Evolutionary conservation across 2,797 vertebrate genomes (phyloP).

Genomic region (Xenentodon cancila): DNA sequence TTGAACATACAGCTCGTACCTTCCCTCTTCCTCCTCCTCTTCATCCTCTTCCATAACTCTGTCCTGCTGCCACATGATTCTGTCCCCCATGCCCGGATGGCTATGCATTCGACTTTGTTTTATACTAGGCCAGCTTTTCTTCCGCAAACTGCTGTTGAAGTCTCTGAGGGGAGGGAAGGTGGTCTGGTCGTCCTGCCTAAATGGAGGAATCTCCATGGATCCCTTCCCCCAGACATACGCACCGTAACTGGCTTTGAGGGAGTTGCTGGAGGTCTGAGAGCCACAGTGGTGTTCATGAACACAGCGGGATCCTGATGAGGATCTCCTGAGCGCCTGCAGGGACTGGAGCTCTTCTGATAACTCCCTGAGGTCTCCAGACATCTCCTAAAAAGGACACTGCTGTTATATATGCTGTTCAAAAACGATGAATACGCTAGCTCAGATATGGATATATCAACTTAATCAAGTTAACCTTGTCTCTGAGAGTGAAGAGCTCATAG

Average conservation of each 20-base stretch:
- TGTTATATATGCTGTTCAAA: background rate
- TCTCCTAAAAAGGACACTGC: conserved; percentile 72
- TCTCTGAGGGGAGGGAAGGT: conserved; percentile 48
- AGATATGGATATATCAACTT: conserved; percentile 1
- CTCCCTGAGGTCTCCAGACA: conserved; percentile 88
- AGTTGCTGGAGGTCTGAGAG: conserved; percentile 84
- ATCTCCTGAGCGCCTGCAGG: conserved; percentile 89
- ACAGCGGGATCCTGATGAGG: conserved; percentile 89
- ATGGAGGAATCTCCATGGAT: conserved; percentile 86
- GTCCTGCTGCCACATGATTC: conserved; percentile 76
- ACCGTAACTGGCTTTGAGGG: conserved; percentile 76
- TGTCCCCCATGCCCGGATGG: conserved; percentile 71
- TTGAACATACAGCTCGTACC: conserved; percentile 87
- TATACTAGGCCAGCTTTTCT: conserved; percentile 91
- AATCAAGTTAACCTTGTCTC: conserved; percentile 78
- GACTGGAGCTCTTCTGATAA: conserved; percentile 90
- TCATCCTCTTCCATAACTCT: conserved; percentile 92
- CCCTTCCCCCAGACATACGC: conserved; percentile 41
- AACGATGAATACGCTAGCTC: background rate
- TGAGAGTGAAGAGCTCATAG: conserved; percentile 92
- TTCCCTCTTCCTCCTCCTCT: conserved; percentile 66
- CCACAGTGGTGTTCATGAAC: conserved; percentile 95
- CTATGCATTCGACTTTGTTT: conserved; percentile 82
- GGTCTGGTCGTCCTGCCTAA: conserved; percentile 82
- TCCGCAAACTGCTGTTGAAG: conserved; percentile 70